Conservation (phyloP, 2,797 vertebrate genomes). For the Choloepus didactylus region DNA sequence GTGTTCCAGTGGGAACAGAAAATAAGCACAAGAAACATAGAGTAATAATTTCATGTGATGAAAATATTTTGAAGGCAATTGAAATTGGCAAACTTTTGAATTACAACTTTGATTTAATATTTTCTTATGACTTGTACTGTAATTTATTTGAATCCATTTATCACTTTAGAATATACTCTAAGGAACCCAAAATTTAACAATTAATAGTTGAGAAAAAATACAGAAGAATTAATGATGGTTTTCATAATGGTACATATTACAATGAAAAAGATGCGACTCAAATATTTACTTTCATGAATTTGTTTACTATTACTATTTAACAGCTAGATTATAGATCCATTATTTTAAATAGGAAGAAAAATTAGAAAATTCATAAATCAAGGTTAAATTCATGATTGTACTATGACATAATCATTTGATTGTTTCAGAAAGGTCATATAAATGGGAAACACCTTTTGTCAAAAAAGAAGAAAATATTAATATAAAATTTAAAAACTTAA, state of each 20-base stretch:
- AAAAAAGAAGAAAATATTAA: not conserved
- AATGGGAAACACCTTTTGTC: not conserved
- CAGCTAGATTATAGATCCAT: not conserved
- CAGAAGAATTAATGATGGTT: not conserved
- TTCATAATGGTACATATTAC: not conserved
- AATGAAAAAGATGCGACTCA: not conserved
- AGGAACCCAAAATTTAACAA: not conserved
- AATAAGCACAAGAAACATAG: conserved; percentile 4
- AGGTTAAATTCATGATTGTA: not conserved
- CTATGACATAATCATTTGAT: not conserved
- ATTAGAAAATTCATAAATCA: not conserved
- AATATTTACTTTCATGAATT: not conserved
- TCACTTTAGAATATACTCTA: not conserved
- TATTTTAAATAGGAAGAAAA: not conserved
- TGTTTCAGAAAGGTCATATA: not conserved
- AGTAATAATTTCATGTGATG: not conserved
- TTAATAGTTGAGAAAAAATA: not conserved
- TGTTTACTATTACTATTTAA: not conserved
- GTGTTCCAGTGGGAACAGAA: not conserved
- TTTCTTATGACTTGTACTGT: not conserved
- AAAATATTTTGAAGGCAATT: conserved; percentile 11
- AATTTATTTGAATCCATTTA: not conserved
- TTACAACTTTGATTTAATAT: not conserved
- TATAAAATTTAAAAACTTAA: not conserved
- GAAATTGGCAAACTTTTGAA: not conserved